A percentile compares a stretch with the other conserved stretches of the same genome.
These are phyloP conservation scores for sheep (Ovis aries) DNA, from an alignment of 2,113 vertebrate genomes.

Conservation along the genomic window ARS-UI_Ramb_v3.0 NC_056058.1:38992001-38992500, in stretches of 20 bases:
- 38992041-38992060: not conserved
- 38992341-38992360: not conserved
- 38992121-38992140: not conserved
- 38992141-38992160: not conserved
- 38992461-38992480: not conserved
- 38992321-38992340: not conserved
- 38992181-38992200: not conserved
- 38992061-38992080: not conserved
- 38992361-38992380: not conserved
- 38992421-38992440: not conserved
- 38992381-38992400: not conserved
- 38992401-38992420: not conserved
- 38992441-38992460: not conserved
- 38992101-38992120: not conserved
- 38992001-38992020: not conserved
- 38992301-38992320: not conserved
- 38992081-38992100: not conserved
- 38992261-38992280: not conserved
- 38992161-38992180: not conserved
- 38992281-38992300: not conserved
- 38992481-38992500: accelerated
- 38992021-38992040: not conserved
- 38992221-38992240: not conserved
- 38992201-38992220: not conserved
- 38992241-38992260: not conserved